Evolutionary conservation across 1,140 invertebrate species (phyloP), one percentile per base, ranked within the genome.

Genomic region (Papilio polytes): DNA sequence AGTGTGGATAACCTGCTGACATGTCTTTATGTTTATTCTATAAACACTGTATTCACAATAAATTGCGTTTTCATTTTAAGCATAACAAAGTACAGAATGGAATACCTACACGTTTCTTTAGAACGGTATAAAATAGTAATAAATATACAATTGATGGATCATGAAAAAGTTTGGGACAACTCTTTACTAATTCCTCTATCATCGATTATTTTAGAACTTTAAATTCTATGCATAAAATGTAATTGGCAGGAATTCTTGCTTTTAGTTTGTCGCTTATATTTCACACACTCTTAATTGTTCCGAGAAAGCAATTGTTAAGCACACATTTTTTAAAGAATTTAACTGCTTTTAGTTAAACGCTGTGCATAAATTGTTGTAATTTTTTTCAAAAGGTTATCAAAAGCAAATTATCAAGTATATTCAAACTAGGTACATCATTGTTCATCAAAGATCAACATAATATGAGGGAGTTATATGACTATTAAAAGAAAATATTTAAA

Each of bases 1-100:
- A 15, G 13, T 31, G 26, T 70, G 26, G 63, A 70, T 70, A 70
- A 70, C 63, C 63, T 31, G 31, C 15, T 70, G 63, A 36, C 63
- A 31, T 70, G 13, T 70, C 26, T 31, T 70, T 70, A 59, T 59
- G 22, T 59, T 59, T 59, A 9, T 70, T 70, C 63, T 70, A 70
- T 31, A 36, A 59, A 31, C 15, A 26, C 3, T 41, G 22, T 1
- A 2, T 22, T 4, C 6, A 66, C 12, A 12, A 26, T 66, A 3
- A 66, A 66, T 66, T 26, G 59, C 22, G 26, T 26, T 26, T 66
- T 66, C 31, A 31, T 26, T 12, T 26, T 0, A 66, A 26, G 3
- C 59, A 26, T 13, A 26, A 31, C n/a, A 18, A 53, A 53, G 18
- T 7, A 0, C 1, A 53, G 6, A n/a, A 1, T 53, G 13, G 46